phyloP scores from a whole-genome alignment of 2,888 invertebrate genomes.

The Andrena dorsata region DNA sequence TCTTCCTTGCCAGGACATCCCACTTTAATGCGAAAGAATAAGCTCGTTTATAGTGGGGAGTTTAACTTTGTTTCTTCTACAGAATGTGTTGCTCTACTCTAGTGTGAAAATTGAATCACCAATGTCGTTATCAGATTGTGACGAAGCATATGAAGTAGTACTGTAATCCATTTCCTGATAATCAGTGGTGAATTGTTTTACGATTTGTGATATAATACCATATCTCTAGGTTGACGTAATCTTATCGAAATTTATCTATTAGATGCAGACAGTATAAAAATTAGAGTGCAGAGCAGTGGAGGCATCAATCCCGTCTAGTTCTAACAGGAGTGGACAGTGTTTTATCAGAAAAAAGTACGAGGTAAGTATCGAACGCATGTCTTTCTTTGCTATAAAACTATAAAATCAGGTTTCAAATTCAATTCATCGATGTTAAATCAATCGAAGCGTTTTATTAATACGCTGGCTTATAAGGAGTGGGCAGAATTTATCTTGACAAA shows the following conservation, averaged over 20 bases:
- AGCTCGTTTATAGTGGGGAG: neutral
- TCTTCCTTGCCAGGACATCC: neutral
- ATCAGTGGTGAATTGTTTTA: too few relatives aligned
- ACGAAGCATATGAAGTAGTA: too few relatives aligned
- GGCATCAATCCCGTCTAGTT: neutral
- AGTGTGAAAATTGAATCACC: too few relatives aligned
- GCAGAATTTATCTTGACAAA: too few relatives aligned
- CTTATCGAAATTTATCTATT: too few relatives aligned
- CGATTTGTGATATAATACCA: too few relatives aligned
- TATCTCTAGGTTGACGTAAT: too few relatives aligned
- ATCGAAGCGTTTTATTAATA: neutral
- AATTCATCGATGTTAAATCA: neutral
- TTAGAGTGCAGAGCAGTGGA: neutral
- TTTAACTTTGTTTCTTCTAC: too few relatives aligned
- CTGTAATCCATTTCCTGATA: too few relatives aligned
- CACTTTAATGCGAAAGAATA: neutral
- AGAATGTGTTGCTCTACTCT: too few relatives aligned
- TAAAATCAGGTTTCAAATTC: neutral
- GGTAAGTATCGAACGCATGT: neutral
- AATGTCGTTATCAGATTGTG: too few relatives aligned
- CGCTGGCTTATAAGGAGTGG: neutral
- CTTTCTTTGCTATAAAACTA: neutral
- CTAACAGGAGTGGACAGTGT: neutral
- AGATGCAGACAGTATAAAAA: neutral
- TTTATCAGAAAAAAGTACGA: neutral